A percentile compares a stretch with the other conserved stretches of the same genome.
phyloP scores from a whole-genome alignment of 2,888 invertebrate species.

The Erebia aethiops region DNA sequence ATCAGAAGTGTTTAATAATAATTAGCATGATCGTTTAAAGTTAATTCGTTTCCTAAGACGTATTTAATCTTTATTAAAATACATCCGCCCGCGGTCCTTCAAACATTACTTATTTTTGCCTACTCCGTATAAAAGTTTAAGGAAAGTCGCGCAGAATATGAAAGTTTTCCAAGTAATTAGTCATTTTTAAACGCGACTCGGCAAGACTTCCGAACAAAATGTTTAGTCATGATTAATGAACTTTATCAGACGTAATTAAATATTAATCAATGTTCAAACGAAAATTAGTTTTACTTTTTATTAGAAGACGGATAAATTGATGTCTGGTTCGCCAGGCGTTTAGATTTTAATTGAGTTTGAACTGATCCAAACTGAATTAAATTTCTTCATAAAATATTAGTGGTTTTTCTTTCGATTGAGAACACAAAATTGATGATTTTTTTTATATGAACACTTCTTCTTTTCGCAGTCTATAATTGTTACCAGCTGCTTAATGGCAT shows the following conservation, averaged over 20 bases:
- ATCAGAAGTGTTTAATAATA: background rate
- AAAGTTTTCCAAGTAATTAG: constrained; percentile 32
- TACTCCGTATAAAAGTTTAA: constrained; percentile 1
- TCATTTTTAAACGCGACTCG: constrained; percentile 28
- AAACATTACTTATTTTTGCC: constrained; percentile 11
- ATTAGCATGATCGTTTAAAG: background rate
- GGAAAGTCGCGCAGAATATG: background rate
- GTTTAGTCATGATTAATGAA: constrained; percentile 33
- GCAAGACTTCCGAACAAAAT: constrained; percentile 23
- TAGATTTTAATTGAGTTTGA: no score
- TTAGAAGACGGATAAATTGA: background rate
- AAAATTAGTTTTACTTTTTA: constrained; percentile 9
- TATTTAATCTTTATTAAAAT: constrained; percentile 12
- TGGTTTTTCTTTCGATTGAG: background rate
- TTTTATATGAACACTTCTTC: background rate
- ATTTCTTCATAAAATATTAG: background rate
- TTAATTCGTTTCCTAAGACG: background rate
- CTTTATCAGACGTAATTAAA: constrained; percentile 29
- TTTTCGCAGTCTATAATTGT: background rate
- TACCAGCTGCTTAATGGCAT: no score
- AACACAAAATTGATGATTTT: background rate
- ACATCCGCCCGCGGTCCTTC: background rate
- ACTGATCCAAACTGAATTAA: background rate
- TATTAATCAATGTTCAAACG: constrained; percentile 30
- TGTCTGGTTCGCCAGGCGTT: background rate